Evolutionary conservation across 2,797 vertebrate species (phyloP), one percentile per base, ranked within the genome.

Genomic region (Sitta carolinensis): DNA sequence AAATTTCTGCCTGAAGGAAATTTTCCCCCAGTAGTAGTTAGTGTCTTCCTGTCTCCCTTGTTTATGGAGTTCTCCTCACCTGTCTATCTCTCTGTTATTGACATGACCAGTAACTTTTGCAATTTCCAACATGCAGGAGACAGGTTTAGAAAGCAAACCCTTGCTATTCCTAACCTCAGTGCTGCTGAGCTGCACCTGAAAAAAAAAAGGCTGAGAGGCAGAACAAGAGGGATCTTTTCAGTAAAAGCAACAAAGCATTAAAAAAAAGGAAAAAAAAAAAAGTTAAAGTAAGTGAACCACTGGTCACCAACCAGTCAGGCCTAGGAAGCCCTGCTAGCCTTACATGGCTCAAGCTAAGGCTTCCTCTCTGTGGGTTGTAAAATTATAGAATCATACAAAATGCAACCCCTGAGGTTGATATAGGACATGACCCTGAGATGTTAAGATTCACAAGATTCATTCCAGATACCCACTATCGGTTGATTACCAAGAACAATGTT

Each of bases 111-210:
- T 9, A 69, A 45, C 11, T 52, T 45, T 58, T 50, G 13, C 16
- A 64, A 25, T 76, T 82, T 84, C 58, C 20, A 45, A 2, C 1
- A 3, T n/a, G 8, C 38, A 57, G 57, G 13, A 48, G 23, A 36
- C 10, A 11, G 15, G 32, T 54, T 47, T 77, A 32, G 32, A 91
- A 63, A 42, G 4, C 17, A 67, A 90, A 17, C 11, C 18, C 13
- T 29, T 0, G 0, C 7, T 63, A 29, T 86, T 79, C 11, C 40
- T 36, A 36, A 36, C 36, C 36, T 36, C 10, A 2, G 5, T 1
- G 0, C 30, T 80, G 14, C 34, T 59, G 16, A 26, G 5, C 34
- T 61, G 13, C 20, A 23, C 34, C 22, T 68, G 29, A 54, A 16
- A 29, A 48, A 68, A 36, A 36, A 36, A 36, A 36, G 9, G 5